Evolutionary conservation across 2,797 vertebrate genomes (phyloP), one percentile per base, ranked within the genome.

Genomic region (Silurus aristotelis): DNA sequence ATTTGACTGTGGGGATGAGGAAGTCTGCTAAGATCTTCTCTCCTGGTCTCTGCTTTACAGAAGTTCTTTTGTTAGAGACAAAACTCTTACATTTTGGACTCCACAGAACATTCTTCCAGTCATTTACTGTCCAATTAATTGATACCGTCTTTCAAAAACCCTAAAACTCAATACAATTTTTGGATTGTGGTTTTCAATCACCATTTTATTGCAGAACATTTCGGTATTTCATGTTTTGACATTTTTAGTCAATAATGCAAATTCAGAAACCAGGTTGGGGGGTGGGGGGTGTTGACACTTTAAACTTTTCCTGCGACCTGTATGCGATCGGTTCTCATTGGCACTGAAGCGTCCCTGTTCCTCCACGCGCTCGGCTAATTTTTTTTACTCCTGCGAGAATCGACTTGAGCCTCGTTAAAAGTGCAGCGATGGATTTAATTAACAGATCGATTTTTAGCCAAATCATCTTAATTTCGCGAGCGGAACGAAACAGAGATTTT

Each of bases 351-450:
- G 7, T 80, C 66, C 46, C 63, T 27, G 61, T 80, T 80, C 79
- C 52, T 67, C 88, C 80, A 72, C 88, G 86, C 89, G 91, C 91
- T 92, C 89, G 87, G 92, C 89, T 93, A 92, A 92, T 92, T 93
- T 90, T 90, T 89, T 90, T 90, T 90, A 91, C 91, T 92, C 91
- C 90, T 87, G 87, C 87, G 90, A 90, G 90, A 93, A 93, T 92
- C 91, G 92, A 93, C 93, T 93, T 86, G 88, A 14, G 89, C 91
- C 90, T 91, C 88, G 92, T 93, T 93, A 92, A 93, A 93, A 93
- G 92, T 90, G 90, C 92, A 88, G 88, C 88, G 90, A 92, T 94
- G 92, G 92, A 92, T 91, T 93, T 94, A 93, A 94, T 95, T 93
- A 93, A 92, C 93, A 93, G 91, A 93, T 93, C 90, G 91, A 91